Conservation (phyloP, 1,140 invertebrate species). For the Lasioglossum albipes region DNA sequence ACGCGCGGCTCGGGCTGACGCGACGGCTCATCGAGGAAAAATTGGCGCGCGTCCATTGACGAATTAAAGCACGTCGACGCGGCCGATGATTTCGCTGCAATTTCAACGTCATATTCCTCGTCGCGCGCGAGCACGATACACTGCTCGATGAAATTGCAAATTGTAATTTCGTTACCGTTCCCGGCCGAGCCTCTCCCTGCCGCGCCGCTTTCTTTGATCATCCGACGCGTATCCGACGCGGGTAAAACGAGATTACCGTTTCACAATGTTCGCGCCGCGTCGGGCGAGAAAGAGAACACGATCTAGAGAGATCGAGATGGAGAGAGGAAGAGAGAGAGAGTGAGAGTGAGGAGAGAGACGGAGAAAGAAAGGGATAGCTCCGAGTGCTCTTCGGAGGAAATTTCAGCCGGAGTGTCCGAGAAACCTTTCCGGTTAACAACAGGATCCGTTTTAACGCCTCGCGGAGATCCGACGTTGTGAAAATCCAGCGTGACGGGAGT, state of each 20-base stretch:
- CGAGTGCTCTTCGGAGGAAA: conserved; percentile 15
- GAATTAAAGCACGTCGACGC: conserved; percentile 3
- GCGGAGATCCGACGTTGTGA: not conserved
- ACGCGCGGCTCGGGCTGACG: too few species aligned
- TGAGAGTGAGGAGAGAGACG: not conserved
- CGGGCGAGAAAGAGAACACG: not conserved
- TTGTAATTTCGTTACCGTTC: conserved; percentile 39
- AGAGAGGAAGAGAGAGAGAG: not conserved
- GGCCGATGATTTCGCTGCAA: not conserved
- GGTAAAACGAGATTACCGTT: conserved; percentile 37
- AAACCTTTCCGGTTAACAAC: conserved; percentile 26
- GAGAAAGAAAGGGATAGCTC: not conserved
- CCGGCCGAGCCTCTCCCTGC: not conserved
- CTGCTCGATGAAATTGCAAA: conserved; percentile 24
- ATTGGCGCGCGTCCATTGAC: too few species aligned
- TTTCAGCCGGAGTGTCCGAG: conserved; percentile 18
- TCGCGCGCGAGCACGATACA: too few species aligned
- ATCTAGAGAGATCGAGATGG: not conserved
- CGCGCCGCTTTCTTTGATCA: conserved; percentile 27
- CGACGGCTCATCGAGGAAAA: not conserved
- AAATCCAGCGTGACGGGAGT: not conserved
- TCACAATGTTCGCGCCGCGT: conserved; percentile 15
- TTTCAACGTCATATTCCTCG: conserved; percentile 1
- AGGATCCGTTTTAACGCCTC: conserved; percentile 24
- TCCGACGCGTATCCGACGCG: conserved; percentile 15